Percentiles rank a stretch among this genome's conserved stretches.
Conservation (phyloP, 1,140 invertebrate genomes). For the Heliconius nattereri region DNA sequence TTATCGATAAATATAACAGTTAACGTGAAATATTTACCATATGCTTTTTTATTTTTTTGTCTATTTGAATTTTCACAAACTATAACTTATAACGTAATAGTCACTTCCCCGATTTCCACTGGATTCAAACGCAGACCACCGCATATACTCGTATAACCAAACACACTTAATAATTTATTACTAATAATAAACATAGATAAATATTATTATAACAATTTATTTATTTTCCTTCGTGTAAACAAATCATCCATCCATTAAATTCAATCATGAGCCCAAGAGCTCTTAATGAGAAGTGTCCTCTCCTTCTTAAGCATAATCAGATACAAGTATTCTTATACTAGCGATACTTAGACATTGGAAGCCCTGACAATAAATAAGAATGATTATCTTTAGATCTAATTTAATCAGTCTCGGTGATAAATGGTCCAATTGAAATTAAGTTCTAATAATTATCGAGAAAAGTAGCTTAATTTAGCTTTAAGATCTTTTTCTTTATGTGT, state of each 20-base stretch:
- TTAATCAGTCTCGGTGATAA: slow-evolving; percentile 5
- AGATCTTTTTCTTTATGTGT: neutral
- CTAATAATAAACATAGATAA: no score
- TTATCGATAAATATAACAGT: no score
- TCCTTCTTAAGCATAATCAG: slow-evolving; percentile 10
- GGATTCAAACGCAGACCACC: no score
- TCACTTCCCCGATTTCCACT: no score
- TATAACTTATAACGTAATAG: no score
- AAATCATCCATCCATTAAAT: neutral
- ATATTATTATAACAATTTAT: no score
- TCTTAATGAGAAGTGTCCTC: slow-evolving; percentile 17
- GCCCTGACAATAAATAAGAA: neutral
- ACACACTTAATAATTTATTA: no score
- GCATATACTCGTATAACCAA: no score
- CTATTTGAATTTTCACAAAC: no score
- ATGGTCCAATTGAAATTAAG: neutral
- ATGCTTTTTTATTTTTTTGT: no score
- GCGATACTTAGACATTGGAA: slow-evolving; percentile 17
- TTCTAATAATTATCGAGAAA: neutral
- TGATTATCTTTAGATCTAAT: neutral
- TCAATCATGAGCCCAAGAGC: slow-evolving; percentile 9
- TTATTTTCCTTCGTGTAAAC: no score
- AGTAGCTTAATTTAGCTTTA: neutral
- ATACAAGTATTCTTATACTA: slow-evolving; percentile 19
- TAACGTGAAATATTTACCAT: no score